phyloP scores from a whole-genome alignment of 2,113 vertebrate species.

The Psittacula cyanocephala region DNA sequence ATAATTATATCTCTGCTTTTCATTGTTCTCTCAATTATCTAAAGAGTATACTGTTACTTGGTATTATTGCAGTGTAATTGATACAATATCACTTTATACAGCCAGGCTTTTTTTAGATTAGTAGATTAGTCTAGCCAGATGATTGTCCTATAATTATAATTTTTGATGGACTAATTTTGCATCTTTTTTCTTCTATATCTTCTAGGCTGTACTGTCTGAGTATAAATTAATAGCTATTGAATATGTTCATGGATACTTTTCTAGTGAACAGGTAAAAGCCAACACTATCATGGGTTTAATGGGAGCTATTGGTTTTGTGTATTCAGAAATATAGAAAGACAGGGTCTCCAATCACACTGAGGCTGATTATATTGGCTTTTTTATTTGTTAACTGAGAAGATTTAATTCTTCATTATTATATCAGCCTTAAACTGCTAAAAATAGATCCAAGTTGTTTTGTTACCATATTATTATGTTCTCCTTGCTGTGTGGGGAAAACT shows the following conservation, averaged over 20 bases:
- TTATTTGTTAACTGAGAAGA: neutral
- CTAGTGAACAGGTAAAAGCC: conserved; percentile 91
- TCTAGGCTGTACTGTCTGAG: conserved; percentile 94
- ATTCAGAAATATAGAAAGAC: neutral
- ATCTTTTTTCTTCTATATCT: neutral
- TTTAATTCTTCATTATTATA: neutral
- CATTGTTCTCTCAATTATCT: neutral
- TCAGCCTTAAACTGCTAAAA: neutral
- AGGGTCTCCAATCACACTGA: neutral
- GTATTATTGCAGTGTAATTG: neutral
- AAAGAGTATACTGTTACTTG: neutral
- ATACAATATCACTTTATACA: neutral
- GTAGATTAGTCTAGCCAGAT: neutral
- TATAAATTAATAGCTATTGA: conserved; percentile 96
- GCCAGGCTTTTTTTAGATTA: neutral
- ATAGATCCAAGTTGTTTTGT: neutral
- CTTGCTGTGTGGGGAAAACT: neutral
- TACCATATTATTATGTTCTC: neutral
- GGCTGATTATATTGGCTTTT: neutral
- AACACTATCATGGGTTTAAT: neutral
- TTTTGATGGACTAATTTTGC: neutral
- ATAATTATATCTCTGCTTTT: neutral
- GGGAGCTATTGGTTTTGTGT: neutral
- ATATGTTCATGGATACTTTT: conserved; percentile 97
- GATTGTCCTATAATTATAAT: neutral